Conservation (phyloP, 64 coral and sea anemone genomes). For the Stichodactyla mertensii region DNA sequence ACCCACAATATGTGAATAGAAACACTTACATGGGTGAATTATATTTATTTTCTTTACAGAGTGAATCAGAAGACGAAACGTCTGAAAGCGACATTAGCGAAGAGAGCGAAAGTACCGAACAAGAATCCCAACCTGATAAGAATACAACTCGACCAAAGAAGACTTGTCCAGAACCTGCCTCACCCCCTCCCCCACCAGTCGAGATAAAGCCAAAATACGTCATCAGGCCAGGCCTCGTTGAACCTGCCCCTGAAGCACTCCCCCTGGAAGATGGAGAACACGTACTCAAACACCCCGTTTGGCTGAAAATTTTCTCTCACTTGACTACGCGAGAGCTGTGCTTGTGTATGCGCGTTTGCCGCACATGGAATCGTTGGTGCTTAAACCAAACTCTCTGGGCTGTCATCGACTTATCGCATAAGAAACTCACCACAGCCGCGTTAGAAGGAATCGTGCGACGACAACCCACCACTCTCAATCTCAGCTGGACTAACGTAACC, state of each 20-base stretch:
- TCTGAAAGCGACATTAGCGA: conserved; percentile 68
- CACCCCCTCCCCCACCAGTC: conserved; percentile 59
- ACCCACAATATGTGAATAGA: no score
- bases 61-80: conserved; percentile 51
- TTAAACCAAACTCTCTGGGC: conserved; percentile 84
- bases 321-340: conserved; percentile 64
- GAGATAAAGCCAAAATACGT: conserved; percentile 75
- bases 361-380: conserved; percentile 94
- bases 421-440: conserved; percentile 44
- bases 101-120: neutral
- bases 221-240: conserved; percentile 72
- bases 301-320: conserved; percentile 76
- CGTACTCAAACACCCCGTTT: conserved; percentile 49
- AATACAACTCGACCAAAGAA: neutral
- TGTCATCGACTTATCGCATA: conserved; percentile 64
- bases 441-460: conserved; percentile 82
- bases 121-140: neutral
- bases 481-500: conserved; percentile 93
- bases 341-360: conserved; percentile 91
- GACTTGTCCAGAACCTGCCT: conserved; percentile 11
- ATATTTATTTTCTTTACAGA: neutral
- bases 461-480: conserved; percentile 69
- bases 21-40: no score
- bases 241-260: conserved; percentile 62
- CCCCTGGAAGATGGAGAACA: conserved; percentile 52